Conservation (phyloP, 2,797 vertebrate genomes). For the Acanthopagrus latus region DNA sequence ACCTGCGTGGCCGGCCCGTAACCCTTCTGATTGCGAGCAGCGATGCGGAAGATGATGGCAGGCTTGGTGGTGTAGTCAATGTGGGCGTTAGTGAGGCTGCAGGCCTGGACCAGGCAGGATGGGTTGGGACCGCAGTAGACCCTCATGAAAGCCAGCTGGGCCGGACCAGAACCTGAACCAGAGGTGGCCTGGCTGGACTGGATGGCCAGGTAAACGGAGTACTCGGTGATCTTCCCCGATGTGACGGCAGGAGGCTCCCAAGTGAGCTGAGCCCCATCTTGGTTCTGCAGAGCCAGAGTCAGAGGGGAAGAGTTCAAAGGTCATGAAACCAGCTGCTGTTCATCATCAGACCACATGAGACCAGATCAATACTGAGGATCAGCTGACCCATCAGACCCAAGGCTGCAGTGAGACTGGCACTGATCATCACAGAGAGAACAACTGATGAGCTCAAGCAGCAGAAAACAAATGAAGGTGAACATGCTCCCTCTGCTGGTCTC, state of each 20-base stretch:
- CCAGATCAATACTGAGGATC: no score
- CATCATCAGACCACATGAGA: no score
- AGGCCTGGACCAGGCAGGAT: constrained; percentile 90
- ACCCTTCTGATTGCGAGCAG: constrained; percentile 94
- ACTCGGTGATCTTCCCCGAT: constrained; percentile 91
- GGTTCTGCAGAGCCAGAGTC: constrained; percentile 82
- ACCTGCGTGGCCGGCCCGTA: constrained; percentile 94
- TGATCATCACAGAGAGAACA: no score
- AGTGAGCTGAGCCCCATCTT: constrained; percentile 93
- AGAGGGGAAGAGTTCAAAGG: no score
- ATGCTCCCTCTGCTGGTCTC: constrained; percentile 1
- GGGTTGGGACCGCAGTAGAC: constrained; percentile 92
- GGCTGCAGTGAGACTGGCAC: no score
- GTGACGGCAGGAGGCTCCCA: constrained; percentile 94
- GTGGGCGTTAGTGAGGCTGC: constrained; percentile 91
- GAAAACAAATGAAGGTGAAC: no score
- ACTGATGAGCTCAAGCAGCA: no score
- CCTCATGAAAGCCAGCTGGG: constrained; percentile 93
- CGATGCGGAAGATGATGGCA: constrained; percentile 95
- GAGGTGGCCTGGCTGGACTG: constrained; percentile 87
- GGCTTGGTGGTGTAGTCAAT: constrained; percentile 95
- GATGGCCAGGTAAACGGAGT: constrained; percentile 93
- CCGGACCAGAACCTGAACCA: constrained; percentile 60
- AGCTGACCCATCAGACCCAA: no score
- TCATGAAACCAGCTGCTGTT: not conserved